Evolutionary conservation across 2,888 invertebrate genomes (phyloP).

Genomic region (Argyresthia albistria): DNA sequence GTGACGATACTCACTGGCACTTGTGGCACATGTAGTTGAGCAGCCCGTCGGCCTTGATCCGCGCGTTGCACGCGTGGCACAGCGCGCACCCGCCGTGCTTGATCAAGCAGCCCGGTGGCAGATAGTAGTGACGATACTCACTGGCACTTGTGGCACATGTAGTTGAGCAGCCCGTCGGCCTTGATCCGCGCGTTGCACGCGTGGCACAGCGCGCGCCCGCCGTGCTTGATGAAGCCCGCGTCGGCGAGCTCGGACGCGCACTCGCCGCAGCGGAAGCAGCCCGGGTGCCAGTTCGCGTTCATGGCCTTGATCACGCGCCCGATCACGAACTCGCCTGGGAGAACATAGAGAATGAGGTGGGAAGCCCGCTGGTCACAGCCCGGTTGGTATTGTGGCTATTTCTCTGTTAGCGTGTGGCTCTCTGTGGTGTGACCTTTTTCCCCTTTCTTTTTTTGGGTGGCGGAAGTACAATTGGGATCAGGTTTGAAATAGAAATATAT

Average conservation of each 20-base stretch:
- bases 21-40: conserved; percentile 98
- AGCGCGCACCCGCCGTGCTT: conserved; percentile 89
- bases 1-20: conserved; percentile 86
- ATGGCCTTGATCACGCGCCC: conserved; percentile 99
- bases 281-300: conserved; percentile 99
- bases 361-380: too few relatives aligned
- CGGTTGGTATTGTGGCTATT: too few relatives aligned
- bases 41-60: conserved; percentile 93
- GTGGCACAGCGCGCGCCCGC: conserved; percentile 90
- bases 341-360: not conserved
- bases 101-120: conserved; percentile 60
- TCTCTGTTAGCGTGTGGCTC: too few relatives aligned
- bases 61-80: conserved; percentile 97
- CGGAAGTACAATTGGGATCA: too few relatives aligned
- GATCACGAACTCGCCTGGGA: conserved; percentile 92
- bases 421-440: too few relatives aligned
- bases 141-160: conserved; percentile 99
- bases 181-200: conserved; percentile 97
- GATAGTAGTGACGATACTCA: conserved; percentile 63
- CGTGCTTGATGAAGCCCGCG: conserved; percentile 96
- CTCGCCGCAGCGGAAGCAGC: conserved; percentile 96
- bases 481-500: too few relatives aligned
- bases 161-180: conserved; percentile 94
- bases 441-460: too few relatives aligned
- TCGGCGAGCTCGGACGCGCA: conserved; percentile 95